Conservation (phyloP, 2,797 vertebrate species). For the Chrysolophus pictus region DNA sequence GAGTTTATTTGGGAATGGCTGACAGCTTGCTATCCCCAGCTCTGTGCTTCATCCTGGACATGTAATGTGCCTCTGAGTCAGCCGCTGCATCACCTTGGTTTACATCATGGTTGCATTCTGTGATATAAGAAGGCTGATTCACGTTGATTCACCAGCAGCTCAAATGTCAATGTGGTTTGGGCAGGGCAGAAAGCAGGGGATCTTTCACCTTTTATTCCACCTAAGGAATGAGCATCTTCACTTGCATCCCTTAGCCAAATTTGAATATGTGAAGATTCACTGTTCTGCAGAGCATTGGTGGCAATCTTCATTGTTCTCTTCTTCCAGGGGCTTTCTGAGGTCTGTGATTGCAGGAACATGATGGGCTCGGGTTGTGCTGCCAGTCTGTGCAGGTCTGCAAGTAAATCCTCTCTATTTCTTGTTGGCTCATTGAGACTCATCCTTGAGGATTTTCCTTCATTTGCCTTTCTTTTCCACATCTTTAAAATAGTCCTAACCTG, state of each 20-base stretch:
- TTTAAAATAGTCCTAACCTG: background rate
- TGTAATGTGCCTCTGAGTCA: conserved; percentile 52
- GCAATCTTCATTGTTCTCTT: background rate
- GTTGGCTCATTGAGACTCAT: background rate
- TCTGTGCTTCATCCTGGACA: background rate
- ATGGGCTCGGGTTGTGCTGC: background rate
- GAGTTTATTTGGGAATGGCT: conserved; percentile 9
- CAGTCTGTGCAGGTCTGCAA: background rate
- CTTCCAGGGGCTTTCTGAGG: background rate
- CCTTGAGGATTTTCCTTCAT: background rate
- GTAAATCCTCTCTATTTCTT: background rate
- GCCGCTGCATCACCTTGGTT: conserved; percentile 5
- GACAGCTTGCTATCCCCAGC: background rate
- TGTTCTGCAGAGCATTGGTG: background rate
- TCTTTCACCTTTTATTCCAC: background rate
- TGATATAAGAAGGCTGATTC: conserved; percentile 27
- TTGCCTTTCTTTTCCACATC: background rate
- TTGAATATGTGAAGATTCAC: background rate
- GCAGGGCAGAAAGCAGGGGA: background rate
- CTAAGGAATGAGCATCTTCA: background rate
- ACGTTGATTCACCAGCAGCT: background rate
- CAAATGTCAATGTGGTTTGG: rapidly evolving
- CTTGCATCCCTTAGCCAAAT: background rate
- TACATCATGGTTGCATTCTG: background rate
- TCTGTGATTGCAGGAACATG: background rate